Evolutionary conservation across 2,888 invertebrate species (phyloP), one percentile per base, ranked within the genome.

Genomic region (Syrphus vitripennis): DNA sequence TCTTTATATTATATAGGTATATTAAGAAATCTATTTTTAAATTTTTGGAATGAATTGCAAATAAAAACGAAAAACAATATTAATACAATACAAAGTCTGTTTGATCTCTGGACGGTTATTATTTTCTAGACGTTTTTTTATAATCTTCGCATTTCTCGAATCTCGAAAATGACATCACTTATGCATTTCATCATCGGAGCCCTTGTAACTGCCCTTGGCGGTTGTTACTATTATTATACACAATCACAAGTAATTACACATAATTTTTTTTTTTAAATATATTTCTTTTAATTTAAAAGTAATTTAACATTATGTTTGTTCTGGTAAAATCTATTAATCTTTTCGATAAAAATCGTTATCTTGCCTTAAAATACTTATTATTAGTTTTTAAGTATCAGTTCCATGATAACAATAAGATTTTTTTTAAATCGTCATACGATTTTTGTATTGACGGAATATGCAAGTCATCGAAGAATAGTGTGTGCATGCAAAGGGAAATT

Each of bases 241-340:
- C 91, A 91, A 90, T 91, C 88, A 87, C 91, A 91, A 90, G 91
- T 92, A 92, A 91, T 88, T 91, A 87, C 16, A 24, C 48, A 34
- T 14, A 31, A n/a, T 29, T 24, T 42, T 24, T 31, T 14, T 57
- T 21, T 21, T 53, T 42, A 26, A 16, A 7, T 63, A 48, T 61
- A 6, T 21, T 26, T 65, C 14, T 37, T 42, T 42, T 31, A 24
- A 4, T 19, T 12, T 42, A 1, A 34, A 40, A n/a, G 16, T 42
- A 42, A 10, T 45, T 45, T 45, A 9, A 3, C 10, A 21, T 4
- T 21, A 21, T 45, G n/a, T 40, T 16, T 9, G 3, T 3, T 10
- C 4, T 29, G n/a, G n/a, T n/a, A n/a, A n/a, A 37, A 37, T 37
- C 14, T 4, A 26, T 26, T 24, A 26, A 42, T 29, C 6, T 63